Evolutionary conservation across 2,888 invertebrate species (phyloP), one percentile per base, ranked within the genome.

Genomic region (Andrena hattorfiana): DNA sequence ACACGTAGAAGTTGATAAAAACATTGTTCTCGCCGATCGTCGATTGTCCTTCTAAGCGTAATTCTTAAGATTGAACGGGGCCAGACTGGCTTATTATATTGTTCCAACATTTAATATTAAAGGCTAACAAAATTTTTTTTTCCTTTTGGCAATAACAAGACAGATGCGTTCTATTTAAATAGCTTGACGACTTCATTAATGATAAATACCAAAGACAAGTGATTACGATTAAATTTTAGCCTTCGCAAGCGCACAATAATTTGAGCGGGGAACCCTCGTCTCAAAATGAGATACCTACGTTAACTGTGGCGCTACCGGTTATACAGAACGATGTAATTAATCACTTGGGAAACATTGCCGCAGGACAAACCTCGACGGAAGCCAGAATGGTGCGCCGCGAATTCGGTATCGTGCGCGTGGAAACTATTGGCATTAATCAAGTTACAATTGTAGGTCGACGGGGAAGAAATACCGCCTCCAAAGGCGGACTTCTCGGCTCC

Each of bases 401-500:
- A 59, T 35, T 20, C 60, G 23, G 4, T 63, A 54, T 69, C 20
- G 23, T 30, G 10, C 6, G 2, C 4, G 32, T 30, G 2, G 59
- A 35, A 67, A 51, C 62, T 20, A 7, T 56, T 28, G 35, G 6
- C 51, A 54, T 60, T 70, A 20, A 70, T 10, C 0, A n/a, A 26
- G 67, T 69, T 67, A 8, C 68, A 1, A 56, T 79, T 75, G 5
- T 3, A 89, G 88, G 56, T 62, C 63, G 90, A 89, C 20, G 89
- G 85, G 56, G 95, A 95, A 84, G 97, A 97, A 84, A 96, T 97
- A 91, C 97, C 97, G 63, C 97, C 98, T 6, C 98, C 98, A 0
- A 97, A 97, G 92, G 96, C 96, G 1, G 98, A 98, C 92, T 97
- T 97, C 92, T 97, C 97, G 56, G 98, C 98, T 63, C 98, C 98